Evolutionary conservation across 2,888 invertebrate genomes (phyloP), one percentile per base, ranked within the genome.

Genomic region (Erannis defoliaria): DNA sequence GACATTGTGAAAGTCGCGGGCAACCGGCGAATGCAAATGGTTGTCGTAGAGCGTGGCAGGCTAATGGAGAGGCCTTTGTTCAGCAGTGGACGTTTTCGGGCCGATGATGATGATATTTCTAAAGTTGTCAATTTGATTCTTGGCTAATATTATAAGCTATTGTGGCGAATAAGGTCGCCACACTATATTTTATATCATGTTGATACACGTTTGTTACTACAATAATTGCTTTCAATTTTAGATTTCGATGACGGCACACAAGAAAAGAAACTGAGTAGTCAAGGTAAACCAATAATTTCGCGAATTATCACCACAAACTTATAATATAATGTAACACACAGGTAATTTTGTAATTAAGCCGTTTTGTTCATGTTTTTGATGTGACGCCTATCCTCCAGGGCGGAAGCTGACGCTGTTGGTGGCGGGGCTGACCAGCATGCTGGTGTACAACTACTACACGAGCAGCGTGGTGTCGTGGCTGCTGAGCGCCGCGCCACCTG

Each of bases 381-480:
- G n/a, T n/a, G 2, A 10, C 1, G 14, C n/a, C 5, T 35, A 3
- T 1, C 31, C 10, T 19, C 0, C 51, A 90, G 91, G 90, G 55
- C 87, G 90, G 12, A 84, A 85, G 18, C 48, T 83, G 2, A 80
- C 85, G 0, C 77, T 90, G 0, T 77, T 88, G 0, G 88, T 89
- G 1, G 80, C 86, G 1, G 90, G 91, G 0, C 26, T 89, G 6
- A 87, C 85, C 1, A 89, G 90, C 63, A 87, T 94, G 82, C 75
- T 94, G 6, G 80, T 94, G 1, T 94, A 94, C 74, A 94, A 94
- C 78, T 94, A 94, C 81, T 94, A 94, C 79, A 94, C 94, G 0
- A 94, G 94, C 57, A 94, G 94, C 68, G 93, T 94, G 40, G 94
- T 94, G 1, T 94, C 94, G 0, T 94, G 94, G 79, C 81, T 94